Evolutionary conservation across 2,797 vertebrate species (phyloP).

Genomic region (Sebastiscus tertius): DNA sequence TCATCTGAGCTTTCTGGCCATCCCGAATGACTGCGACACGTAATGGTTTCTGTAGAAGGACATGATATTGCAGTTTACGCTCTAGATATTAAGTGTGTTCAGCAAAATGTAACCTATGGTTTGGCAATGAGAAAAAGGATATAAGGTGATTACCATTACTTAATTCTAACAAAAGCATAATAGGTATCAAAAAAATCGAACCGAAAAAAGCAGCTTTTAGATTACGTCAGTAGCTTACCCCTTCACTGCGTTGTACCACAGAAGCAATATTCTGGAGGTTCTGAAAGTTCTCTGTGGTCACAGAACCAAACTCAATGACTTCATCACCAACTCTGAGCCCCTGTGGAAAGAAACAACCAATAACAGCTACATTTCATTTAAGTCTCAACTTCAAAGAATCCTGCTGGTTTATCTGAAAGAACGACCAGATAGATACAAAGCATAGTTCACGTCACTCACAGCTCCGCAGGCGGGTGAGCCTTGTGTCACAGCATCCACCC

Average conservation of each 20-base stretch:
- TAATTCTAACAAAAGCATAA: background rate
- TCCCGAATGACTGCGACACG: slow-evolving; percentile 86
- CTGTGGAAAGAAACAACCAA: slow-evolving; percentile 71
- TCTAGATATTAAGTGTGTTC: background rate
- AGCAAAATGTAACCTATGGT: background rate
- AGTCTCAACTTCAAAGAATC: background rate
- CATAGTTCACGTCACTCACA: slow-evolving; percentile 76
- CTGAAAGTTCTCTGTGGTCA: slow-evolving; percentile 92
- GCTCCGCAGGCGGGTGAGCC: slow-evolving; percentile 91
- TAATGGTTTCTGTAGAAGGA: slow-evolving; percentile 86
- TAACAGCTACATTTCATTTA: background rate
- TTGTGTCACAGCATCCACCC: slow-evolving; percentile 85
- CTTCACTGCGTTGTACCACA: slow-evolving; percentile 95
- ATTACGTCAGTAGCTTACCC: slow-evolving; percentile 81
- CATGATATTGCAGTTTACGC: background rate
- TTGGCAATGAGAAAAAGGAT: background rate
- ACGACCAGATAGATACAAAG: background rate
- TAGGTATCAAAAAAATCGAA: background rate
- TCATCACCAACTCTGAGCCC: slow-evolving; percentile 91
- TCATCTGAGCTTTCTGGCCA: slow-evolving; percentile 85
- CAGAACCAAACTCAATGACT: slow-evolving; percentile 93
- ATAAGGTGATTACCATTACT: background rate
- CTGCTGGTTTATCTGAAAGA: background rate
- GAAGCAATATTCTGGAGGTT: slow-evolving; percentile 91
- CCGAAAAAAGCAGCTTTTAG: background rate